These are phyloP conservation scores for Clistopyga incitator DNA, from an alignment of 2,888 invertebrate species.

Conservation along the genomic window DNA sequence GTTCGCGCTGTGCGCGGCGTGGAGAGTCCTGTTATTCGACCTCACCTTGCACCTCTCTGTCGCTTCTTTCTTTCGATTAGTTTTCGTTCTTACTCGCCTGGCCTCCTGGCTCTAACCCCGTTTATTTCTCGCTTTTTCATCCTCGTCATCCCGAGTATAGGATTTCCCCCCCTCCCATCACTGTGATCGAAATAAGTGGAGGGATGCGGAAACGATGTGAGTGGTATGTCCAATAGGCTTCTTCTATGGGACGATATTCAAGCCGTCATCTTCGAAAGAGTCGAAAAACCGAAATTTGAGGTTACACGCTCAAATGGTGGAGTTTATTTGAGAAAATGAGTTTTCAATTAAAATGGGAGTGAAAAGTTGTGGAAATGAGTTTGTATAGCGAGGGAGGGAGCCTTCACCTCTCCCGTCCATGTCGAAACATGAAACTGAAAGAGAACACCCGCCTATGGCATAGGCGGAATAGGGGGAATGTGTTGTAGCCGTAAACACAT, in stretches of 20 bases:
- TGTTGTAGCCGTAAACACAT: conserved; percentile 31
- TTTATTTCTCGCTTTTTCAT: conserved; percentile 56
- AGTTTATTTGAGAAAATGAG: no score
- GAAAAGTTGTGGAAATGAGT: no score
- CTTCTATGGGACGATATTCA: not conserved
- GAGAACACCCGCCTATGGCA: conserved; percentile 33
- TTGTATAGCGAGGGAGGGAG: no score
- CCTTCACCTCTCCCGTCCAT: not conserved
- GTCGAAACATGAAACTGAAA: conserved; percentile 37
- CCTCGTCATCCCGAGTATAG: conserved; percentile 16
- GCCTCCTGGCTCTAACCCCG: conserved; percentile 31
- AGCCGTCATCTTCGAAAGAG: no score
- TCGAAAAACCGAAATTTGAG: no score
- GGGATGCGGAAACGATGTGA: conserved; percentile 53
- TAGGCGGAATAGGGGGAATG: conserved; percentile 16
- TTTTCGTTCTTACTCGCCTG: conserved; percentile 14
- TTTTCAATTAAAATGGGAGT: no score
- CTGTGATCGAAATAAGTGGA: conserved; percentile 46
- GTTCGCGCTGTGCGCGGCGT: conserved; percentile 74
- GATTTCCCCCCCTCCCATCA: no score
- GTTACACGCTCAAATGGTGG: no score
- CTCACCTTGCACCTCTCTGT: conserved; percentile 75
- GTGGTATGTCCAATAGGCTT: conserved; percentile 34
- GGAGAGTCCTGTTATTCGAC: conserved; percentile 79
- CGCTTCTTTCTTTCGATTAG: conserved; percentile 26